A percentile compares a stretch with the other conserved stretches of the same genome.
Evolutionary conservation across 1,140 invertebrate species (phyloP).

Genomic region (Metaphire vulgaris): DNA sequence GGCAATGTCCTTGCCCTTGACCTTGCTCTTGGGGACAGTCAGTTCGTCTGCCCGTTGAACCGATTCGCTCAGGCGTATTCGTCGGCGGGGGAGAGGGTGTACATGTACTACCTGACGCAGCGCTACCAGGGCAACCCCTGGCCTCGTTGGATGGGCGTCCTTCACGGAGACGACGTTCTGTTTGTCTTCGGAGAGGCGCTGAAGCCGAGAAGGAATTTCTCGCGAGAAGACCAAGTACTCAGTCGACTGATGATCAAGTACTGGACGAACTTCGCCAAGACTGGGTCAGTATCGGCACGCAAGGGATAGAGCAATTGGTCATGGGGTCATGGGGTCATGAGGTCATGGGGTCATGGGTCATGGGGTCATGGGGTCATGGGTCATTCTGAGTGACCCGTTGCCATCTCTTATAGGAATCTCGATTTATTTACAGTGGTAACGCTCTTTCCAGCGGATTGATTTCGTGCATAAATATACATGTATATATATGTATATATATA

Average conservation of each 20-base stretch:
- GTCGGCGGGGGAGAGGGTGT: slow-evolving; percentile 67
- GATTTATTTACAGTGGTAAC: no score
- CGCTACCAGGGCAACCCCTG: slow-evolving; percentile 67
- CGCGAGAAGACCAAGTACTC: slow-evolving; percentile 65
- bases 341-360: no score
- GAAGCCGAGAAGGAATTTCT: slow-evolving; percentile 65
- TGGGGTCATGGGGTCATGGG: no score
- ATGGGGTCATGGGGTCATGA: no score
- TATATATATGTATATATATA: no score
- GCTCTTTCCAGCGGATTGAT: no score
- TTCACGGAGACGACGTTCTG: slow-evolving; percentile 91
- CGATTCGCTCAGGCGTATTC: slow-evolving; percentile 84
- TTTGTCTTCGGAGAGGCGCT: slow-evolving; percentile 83
- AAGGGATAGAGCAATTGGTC: no score
- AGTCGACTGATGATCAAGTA: slow-evolving; percentile 76
- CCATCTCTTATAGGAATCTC: no score
- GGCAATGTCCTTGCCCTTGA: slow-evolving; percentile 77
- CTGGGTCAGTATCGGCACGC: slow-evolving; percentile 65
- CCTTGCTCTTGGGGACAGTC: slow-evolving; percentile 92
- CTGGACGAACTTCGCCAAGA: slow-evolving; percentile 82
- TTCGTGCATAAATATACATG: no score
- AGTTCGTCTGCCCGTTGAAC: slow-evolving; percentile 91
- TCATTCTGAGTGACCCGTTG: no score
- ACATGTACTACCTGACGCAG: slow-evolving; percentile 91
- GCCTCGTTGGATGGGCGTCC: slow-evolving; percentile 88